These are phyloP conservation scores for Gavialis gangeticus DNA, from an alignment of 2,113 vertebrate genomes.

Conservation along the genomic window DNA sequence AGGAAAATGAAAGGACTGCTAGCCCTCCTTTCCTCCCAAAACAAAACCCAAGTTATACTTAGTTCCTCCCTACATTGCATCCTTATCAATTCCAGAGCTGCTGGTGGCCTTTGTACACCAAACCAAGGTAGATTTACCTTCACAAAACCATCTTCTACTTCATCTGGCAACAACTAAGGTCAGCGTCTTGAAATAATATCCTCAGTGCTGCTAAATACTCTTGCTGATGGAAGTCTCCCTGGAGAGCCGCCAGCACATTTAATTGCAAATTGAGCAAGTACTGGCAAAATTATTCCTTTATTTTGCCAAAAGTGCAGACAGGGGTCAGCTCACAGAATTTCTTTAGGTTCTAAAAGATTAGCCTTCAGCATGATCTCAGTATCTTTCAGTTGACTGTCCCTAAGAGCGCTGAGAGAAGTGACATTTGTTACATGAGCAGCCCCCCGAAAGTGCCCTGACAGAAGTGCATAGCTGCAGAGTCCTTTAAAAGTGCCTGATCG, in stretches of 20 bases:
- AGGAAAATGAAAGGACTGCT: background rate
- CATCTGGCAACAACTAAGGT: conserved; percentile 29
- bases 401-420: no score
- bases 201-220: conserved; percentile 17
- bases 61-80: background rate
- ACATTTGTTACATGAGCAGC: no score
- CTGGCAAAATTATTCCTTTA: conserved; percentile 34
- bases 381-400: background rate
- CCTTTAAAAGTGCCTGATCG: no score
- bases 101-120: background rate
- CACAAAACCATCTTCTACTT: background rate
- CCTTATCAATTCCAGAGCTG: background rate
- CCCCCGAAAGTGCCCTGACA: no score
- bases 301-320: conserved; percentile 43
- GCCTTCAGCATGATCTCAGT: background rate
- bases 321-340: conserved; percentile 40
- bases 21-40: background rate
- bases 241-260: conserved; percentile 38
- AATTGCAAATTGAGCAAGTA: conserved; percentile 18
- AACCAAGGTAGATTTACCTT: conserved; percentile 13
- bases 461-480: no score
- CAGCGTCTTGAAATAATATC: background rate
- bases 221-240: background rate
- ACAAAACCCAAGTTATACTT: background rate
- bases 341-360: conserved; percentile 27